These are phyloP conservation scores for Peromyscus leucopus DNA, from an alignment of 2,113 vertebrate species.

Conservation along the genomic window DNA sequence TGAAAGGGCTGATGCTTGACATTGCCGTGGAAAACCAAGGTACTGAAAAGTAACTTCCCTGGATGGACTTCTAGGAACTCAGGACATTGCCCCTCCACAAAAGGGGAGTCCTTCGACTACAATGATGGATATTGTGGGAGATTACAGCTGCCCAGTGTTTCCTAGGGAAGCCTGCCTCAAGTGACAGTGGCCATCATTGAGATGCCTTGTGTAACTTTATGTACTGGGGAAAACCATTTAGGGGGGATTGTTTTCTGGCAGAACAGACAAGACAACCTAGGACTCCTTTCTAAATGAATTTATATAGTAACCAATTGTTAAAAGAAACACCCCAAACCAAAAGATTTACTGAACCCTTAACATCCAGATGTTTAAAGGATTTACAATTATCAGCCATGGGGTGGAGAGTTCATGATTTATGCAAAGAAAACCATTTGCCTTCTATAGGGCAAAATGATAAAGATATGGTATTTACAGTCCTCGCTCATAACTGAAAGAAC, in stretches of 20 bases:
- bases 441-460: too few species aligned
- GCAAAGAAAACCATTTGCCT: not conserved
- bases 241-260: not conserved
- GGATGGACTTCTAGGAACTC: not conserved
- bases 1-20: not conserved
- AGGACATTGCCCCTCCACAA: not conserved
- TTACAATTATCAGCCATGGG: not conserved
- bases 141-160: too few species aligned
- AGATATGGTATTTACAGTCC: too few species aligned
- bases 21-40: too few species aligned
- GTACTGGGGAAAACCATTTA: not conserved
- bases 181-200: rapidly evolving
- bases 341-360: not conserved
- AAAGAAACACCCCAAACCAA: too few species aligned
- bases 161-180: not conserved
- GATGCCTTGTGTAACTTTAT: not conserved
- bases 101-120: too few species aligned
- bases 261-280: not conserved
- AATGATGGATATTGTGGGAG: not conserved
- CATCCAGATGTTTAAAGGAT: too few species aligned
- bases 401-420: not conserved
- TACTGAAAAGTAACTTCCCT: not conserved
- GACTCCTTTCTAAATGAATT: not conserved
- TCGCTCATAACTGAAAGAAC: not conserved
- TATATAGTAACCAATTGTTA: too few species aligned